These are phyloP conservation scores for Drosophila triauraria DNA, from an alignment of 1,140 invertebrate genomes.

Conservation along the genomic window DNA sequence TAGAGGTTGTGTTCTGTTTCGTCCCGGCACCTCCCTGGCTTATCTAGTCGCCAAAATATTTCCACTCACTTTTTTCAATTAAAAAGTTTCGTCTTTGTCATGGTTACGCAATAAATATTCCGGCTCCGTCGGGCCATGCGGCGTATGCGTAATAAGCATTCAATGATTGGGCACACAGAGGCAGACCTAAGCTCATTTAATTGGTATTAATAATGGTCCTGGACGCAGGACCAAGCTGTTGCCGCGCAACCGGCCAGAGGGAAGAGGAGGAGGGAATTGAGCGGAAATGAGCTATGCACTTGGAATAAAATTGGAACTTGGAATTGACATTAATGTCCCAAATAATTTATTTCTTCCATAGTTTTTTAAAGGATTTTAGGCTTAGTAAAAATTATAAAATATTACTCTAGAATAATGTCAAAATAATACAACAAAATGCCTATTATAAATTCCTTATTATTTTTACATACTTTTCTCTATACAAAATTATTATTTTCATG, in stretches of 20 bases:
- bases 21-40: background rate
- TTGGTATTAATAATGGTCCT: conserved; percentile 56
- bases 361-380: no score
- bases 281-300: conserved; percentile 1
- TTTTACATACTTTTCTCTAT: no score
- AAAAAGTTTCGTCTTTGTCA: conserved; percentile 62
- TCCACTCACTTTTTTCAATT: conserved; percentile 56
- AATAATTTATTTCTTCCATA: no score
- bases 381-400: no score
- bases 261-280: background rate
- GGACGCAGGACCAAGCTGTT: conserved; percentile 37
- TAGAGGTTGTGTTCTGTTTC: conserved; percentile 41
- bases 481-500: no score
- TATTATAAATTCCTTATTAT: no score
- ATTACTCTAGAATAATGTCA: no score
- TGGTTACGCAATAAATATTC: conserved; percentile 53
- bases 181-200: conserved; percentile 53
- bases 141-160: conserved; percentile 66
- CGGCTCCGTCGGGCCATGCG: conserved; percentile 18
- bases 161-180: conserved; percentile 54
- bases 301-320: background rate
- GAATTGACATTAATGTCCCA: no score
- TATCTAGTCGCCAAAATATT: conserved; percentile 29
- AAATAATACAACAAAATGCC: no score
- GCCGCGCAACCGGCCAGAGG: conserved; percentile 17